These are phyloP conservation scores for Brachypteracias leptosomus DNA, from an alignment of 2,113 vertebrate species.

Conservation along the genomic window DNA sequence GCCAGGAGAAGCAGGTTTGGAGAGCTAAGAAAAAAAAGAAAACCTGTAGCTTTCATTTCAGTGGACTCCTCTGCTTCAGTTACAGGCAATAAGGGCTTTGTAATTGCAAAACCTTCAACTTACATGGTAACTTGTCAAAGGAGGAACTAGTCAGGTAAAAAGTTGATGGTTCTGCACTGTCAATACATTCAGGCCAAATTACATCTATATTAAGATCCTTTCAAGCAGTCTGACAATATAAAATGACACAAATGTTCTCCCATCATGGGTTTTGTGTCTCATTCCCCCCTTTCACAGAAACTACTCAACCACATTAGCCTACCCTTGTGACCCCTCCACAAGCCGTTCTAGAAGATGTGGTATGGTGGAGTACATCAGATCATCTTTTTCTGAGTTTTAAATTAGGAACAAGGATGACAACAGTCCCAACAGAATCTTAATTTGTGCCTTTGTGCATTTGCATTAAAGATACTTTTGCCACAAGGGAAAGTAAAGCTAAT, in stretches of 20 bases:
- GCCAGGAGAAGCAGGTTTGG: neutral
- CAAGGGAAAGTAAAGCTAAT: neutral
- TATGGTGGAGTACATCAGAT: no score
- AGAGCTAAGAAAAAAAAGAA: neutral
- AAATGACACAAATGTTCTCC: neutral
- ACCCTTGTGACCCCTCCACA: neutral
- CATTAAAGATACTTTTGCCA: neutral
- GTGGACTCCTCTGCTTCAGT: neutral
- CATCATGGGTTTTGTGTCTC: neutral
- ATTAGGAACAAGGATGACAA: neutral
- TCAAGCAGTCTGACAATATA: neutral
- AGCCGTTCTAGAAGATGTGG: fast-evolving
- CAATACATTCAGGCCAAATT: neutral
- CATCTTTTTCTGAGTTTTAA: neutral
- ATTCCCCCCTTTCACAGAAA: neutral
- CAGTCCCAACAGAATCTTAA: neutral
- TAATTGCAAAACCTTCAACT: neutral
- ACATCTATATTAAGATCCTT: neutral
- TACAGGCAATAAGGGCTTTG: neutral
- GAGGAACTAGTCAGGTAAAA: neutral
- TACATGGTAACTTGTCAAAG: neutral
- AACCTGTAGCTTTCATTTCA: neutral
- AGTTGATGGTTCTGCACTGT: neutral
- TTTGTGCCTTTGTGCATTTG: neutral
- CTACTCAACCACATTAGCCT: no score